Evolutionary conservation across 1,140 invertebrate species (phyloP).

Genomic region (Mylabris phalerata): DNA sequence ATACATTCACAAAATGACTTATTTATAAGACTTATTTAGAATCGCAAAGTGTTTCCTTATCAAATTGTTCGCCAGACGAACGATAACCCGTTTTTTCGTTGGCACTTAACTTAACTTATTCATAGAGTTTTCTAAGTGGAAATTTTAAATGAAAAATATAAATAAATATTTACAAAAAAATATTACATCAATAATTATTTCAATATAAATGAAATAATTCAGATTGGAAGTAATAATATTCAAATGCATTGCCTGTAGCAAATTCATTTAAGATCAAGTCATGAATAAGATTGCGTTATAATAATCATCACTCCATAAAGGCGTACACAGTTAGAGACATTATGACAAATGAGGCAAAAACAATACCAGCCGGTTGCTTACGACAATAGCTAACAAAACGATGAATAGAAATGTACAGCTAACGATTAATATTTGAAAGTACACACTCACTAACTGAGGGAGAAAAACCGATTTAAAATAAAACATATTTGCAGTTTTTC

Average conservation of each 20-base stretch:
- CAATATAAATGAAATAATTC: no score
- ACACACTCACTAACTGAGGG: no score
- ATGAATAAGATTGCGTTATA: slow-evolving; percentile 33
- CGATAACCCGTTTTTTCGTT: slow-evolving; percentile 18
- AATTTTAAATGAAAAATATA: no score
- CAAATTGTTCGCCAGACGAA: slow-evolving; percentile 9
- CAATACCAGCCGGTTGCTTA: slow-evolving; percentile 18
- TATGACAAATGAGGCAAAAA: slow-evolving; percentile 31
- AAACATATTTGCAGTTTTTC: no score
- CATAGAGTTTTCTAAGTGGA: slow-evolving; percentile 9
- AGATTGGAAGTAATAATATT: background rate
- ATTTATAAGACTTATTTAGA: slow-evolving; percentile 22
- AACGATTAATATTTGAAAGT: no score
- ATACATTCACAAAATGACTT: slow-evolving; percentile 21
- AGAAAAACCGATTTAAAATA: no score
- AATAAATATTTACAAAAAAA: no score
- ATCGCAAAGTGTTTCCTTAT: slow-evolving; percentile 18
- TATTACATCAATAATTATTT: no score
- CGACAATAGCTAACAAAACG: no score
- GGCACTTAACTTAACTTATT: slow-evolving; percentile 7
- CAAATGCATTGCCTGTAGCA: slow-evolving; percentile 22
- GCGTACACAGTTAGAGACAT: slow-evolving; percentile 9
- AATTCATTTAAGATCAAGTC: slow-evolving; percentile 27
- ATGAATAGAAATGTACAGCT: no score
- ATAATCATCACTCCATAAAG: slow-evolving; percentile 30